A percentile compares a stretch with the other conserved stretches of the same genome.
Evolutionary conservation across 1,140 invertebrate species (phyloP).

Genomic region (Drosophila novamexicana): DNA sequence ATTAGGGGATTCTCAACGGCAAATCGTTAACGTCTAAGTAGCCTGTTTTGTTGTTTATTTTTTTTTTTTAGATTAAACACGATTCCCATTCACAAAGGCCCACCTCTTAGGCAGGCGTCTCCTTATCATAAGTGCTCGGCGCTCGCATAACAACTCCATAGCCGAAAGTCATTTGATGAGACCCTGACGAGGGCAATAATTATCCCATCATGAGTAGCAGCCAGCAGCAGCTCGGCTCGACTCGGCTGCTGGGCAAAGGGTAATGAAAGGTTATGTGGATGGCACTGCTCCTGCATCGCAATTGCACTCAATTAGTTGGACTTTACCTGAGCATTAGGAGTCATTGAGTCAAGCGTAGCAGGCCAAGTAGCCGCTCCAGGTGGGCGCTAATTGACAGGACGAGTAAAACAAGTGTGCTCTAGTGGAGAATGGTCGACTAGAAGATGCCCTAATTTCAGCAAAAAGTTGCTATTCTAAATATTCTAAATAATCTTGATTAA

Average conservation of each 20-base stretch:
- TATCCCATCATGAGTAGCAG: constrained; percentile 55
- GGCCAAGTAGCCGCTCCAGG: constrained; percentile 40
- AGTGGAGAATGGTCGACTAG: no score
- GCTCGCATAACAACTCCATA: constrained; percentile 49
- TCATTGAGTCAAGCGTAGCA: constrained; percentile 11
- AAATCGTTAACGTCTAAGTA: background rate
- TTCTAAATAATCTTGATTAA: no score
- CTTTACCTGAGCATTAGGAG: constrained; percentile 49
- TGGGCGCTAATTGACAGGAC: constrained; percentile 58
- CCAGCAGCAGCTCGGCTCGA: background rate
- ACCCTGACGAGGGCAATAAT: constrained; percentile 72
- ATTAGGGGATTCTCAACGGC: background rate
- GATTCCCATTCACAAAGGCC: constrained; percentile 18
- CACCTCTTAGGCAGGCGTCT: constrained; percentile 44
- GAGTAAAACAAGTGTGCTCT: background rate
- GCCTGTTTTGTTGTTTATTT: background rate
- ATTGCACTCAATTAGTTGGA: constrained; percentile 1
- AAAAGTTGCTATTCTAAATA: no score
- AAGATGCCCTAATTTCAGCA: no score
- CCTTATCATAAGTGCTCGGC: constrained; percentile 47
- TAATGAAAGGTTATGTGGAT: constrained; percentile 22
- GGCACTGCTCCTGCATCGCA: background rate
- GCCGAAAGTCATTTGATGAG: constrained; percentile 49
- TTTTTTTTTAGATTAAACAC: background rate
- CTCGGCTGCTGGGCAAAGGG: constrained; percentile 33